These are phyloP conservation scores for Macrostomum lignano DNA, from an alignment of 1,140 invertebrate genomes.

Conservation along the genomic window DNA sequence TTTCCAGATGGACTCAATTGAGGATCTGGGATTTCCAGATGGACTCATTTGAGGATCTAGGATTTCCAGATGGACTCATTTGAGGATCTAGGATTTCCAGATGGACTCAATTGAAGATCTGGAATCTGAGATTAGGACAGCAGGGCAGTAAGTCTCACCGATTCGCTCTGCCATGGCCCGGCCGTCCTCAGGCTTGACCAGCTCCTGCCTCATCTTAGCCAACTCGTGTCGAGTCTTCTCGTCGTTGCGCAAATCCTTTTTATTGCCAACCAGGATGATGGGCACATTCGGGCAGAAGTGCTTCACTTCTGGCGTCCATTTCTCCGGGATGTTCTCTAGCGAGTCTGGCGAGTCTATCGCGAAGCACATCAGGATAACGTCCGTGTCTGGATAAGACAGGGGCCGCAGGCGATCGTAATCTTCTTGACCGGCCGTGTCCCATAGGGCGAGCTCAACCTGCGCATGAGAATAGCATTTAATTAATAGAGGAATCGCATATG, in stretches of 20 bases:
- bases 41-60: too few relatives aligned
- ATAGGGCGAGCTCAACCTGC: slow-evolving; percentile 6
- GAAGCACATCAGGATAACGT: slow-evolving; percentile 22
- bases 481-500: too few relatives aligned
- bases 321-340: slow-evolving; percentile 23
- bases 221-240: slow-evolving; percentile 77
- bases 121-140: too few relatives aligned
- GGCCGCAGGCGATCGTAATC: slow-evolving; percentile 75
- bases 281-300: slow-evolving; percentile 28
- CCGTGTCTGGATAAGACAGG: slow-evolving; percentile 76
- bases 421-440: slow-evolving; percentile 31
- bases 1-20: too few relatives aligned
- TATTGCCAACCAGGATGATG: slow-evolving; percentile 28
- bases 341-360: slow-evolving; percentile 13
- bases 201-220: slow-evolving; percentile 94
- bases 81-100: too few relatives aligned
- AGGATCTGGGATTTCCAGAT: too few relatives aligned
- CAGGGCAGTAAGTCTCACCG: too few relatives aligned
- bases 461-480: too few relatives aligned
- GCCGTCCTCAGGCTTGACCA: slow-evolving; percentile 79
- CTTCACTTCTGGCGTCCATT: slow-evolving; percentile 27
- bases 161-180: slow-evolving; percentile 95
- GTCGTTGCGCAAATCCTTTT: slow-evolving; percentile 53
- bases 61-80: too few relatives aligned
- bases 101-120: too few relatives aligned